Evolutionary conservation across 2,113 vertebrate species (phyloP), one percentile per base, ranked within the genome.

Genomic region (Centropus unirufus): DNA sequence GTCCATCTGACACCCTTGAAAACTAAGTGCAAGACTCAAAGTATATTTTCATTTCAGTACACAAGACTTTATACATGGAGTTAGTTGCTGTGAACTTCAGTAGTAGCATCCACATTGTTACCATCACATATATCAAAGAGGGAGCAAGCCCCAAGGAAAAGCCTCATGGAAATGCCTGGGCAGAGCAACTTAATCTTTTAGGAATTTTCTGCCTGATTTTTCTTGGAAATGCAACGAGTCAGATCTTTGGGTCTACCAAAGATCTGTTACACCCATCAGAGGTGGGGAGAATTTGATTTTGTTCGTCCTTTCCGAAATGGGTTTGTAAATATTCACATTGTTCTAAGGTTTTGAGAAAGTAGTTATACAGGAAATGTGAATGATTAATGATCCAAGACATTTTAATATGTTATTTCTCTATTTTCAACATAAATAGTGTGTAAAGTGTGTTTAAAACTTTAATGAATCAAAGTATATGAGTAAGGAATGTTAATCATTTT

Each of bases 401-500:
- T 67, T 34, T 92, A 76, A 92, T 52, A 96, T 46, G 49, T 96
- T 44, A 76, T 73, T 96, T 96, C 94, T 94, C 89, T 84, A 10
- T 92, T 97, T 97, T 88, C 82, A 97, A 93, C 95, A 97, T 95
- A 97, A 95, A 93, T 81, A 95, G 76, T 66, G 62, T 58, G 91
- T 79, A 93, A 97, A 97, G 95, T 89, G 81, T 94, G 94, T 96
- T 97, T 97, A 97, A 97, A 97, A 98, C 96, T 95, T 97, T 95
- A 97, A 97, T 96, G 97, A 97, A 97, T 95, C 66, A 80, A 98
- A 97, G 94, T 93, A 94, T 91, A 94, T 95, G 97, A 97, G 97
- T 97, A 97, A 97, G 97, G 96, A 95, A 91, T 94, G 96, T 97
- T 97, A 96, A 97, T 98, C 98, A 98, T 97, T 96, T 97, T 98